A percentile compares a stretch with the other conserved stretches of the same genome.
These are phyloP conservation scores for Esox niger DNA, from an alignment of 2,113 vertebrate genomes.

Conservation along the genomic window DNA sequence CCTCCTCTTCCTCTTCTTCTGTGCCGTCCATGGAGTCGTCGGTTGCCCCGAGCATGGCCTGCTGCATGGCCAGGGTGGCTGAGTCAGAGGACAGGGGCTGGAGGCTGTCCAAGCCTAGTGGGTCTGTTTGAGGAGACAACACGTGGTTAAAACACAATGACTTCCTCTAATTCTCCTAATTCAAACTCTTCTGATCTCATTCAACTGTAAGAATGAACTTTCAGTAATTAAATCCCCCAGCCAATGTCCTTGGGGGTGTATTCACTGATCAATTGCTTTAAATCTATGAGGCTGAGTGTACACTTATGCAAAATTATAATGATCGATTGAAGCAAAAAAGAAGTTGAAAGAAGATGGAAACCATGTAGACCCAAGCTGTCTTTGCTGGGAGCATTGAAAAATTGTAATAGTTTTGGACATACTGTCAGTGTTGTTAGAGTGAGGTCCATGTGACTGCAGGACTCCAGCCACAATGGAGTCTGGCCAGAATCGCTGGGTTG, in stretches of 20 bases:
- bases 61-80: conserved; percentile 95
- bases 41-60: conserved; percentile 87
- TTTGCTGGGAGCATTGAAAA: too few relatives aligned
- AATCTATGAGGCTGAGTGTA: too few relatives aligned
- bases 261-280: too few relatives aligned
- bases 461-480: conserved; percentile 96
- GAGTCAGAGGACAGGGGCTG: conserved; percentile 93
- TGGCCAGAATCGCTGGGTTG: conserved; percentile 97
- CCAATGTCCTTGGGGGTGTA: too few relatives aligned
- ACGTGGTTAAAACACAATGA: background rate
- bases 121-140: conserved; percentile 66
- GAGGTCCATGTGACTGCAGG: conserved; percentile 85
- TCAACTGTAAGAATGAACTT: too few relatives aligned
- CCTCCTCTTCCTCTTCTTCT: conserved; percentile 81
- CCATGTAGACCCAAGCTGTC: too few relatives aligned
- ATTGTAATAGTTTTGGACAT: background rate
- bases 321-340: too few relatives aligned
- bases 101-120: conserved; percentile 87
- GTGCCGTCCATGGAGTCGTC: conserved; percentile 96
- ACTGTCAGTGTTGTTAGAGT: conserved; percentile 87
- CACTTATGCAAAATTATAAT: too few relatives aligned
- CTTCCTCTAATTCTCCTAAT: background rate
- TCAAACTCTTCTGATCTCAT: too few relatives aligned
- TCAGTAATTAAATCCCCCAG: too few relatives aligned
- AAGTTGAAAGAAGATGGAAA: too few relatives aligned